Percentiles rank a stretch among this genome's conserved stretches.
phyloP scores from a whole-genome alignment of 2,888 invertebrate genomes.

The Oligia fasciuncula region DNA sequence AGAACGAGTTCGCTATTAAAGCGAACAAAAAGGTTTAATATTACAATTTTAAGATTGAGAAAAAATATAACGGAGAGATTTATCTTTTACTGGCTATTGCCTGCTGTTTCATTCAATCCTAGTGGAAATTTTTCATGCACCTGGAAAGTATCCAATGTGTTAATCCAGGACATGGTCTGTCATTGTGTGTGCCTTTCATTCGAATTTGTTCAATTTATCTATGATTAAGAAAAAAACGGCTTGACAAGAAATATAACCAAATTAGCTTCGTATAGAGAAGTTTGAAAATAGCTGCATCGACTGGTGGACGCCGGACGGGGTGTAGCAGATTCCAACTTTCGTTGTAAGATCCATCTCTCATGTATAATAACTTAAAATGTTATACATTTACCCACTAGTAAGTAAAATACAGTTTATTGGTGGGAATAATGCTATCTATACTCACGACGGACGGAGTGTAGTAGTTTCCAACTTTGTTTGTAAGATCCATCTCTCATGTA shows the following conservation, averaged over 20 bases:
- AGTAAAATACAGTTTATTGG: background rate
- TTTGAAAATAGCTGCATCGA: background rate
- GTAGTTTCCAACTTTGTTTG: background rate
- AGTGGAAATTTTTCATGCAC: background rate
- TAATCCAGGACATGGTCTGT: background rate
- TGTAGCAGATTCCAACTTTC: background rate
- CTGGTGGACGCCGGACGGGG: background rate
- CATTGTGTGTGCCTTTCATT: background rate
- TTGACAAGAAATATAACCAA: background rate
- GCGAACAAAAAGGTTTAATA: background rate
- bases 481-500: too few relatives aligned
- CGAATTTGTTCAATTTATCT: background rate
- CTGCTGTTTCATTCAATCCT: background rate
- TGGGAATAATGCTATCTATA: background rate
- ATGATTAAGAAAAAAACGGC: background rate
- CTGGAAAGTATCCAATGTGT: background rate
- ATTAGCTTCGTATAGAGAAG: background rate
- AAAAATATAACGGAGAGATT: background rate
- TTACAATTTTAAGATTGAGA: slow-evolving; percentile 11
- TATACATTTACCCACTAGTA: too few relatives aligned
- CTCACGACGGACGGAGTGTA: background rate
- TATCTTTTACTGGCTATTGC: background rate
- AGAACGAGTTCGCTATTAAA: background rate
- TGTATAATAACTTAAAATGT: too few relatives aligned
- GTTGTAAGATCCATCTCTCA: background rate